Evolutionary conservation across 1,140 invertebrate species (phyloP).

Genomic region (Adelges cooleyi): DNA sequence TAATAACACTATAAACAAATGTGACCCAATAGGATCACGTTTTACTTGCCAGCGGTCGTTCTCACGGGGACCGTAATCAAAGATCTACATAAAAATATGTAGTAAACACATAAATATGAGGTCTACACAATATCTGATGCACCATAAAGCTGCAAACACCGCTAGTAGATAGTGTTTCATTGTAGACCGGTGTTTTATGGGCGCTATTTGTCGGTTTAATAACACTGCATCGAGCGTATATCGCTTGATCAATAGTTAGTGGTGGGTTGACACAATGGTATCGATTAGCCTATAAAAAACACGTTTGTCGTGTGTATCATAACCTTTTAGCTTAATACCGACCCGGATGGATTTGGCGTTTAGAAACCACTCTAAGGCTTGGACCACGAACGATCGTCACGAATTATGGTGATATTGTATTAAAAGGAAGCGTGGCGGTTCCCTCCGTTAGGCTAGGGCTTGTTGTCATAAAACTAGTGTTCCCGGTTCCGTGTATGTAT

Average conservation of each 20-base stretch:
- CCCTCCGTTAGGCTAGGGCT: too few species aligned
- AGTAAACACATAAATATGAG: too few species aligned
- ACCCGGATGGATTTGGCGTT: constrained; percentile 22
- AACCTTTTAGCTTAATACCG: constrained; percentile 23
- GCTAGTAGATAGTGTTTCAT: constrained; percentile 10
- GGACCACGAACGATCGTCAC: constrained; percentile 15
- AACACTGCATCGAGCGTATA: constrained; percentile 9
- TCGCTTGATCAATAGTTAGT: not conserved
- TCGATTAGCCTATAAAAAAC: constrained; percentile 27
- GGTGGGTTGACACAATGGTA: constrained; percentile 21
- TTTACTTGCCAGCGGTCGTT: not conserved
- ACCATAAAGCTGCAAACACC: not conserved
- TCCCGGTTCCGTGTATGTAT: too few species aligned
- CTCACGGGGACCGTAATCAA: constrained; percentile 1
- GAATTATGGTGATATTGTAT: not conserved
- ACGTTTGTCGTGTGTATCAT: constrained; percentile 18
- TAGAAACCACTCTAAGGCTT: not conserved
- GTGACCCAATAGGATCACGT: constrained; percentile 3
- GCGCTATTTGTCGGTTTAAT: constrained; percentile 17
- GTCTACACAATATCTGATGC: not conserved
- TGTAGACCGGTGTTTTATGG: constrained; percentile 14
- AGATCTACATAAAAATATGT: not conserved
- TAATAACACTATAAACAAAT: not conserved
- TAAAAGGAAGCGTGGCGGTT: not conserved
- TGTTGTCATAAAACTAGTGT: too few species aligned